Evolutionary conservation across 2,888 invertebrate species (phyloP).

Genomic region (Timema podura): DNA sequence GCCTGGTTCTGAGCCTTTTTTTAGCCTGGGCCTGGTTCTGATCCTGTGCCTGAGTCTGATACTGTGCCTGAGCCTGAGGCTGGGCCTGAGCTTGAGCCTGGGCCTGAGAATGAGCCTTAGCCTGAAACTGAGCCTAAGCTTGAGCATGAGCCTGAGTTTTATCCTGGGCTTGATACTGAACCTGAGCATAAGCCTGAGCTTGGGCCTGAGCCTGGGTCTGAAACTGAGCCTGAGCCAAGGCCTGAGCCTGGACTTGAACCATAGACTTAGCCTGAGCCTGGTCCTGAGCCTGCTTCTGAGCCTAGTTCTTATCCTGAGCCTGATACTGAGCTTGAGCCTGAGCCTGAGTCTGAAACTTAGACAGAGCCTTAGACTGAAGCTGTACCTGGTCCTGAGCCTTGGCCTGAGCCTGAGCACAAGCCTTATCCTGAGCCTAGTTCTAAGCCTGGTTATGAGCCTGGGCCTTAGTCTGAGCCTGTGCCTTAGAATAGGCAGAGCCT

Average conservation of each 20-base stretch:
- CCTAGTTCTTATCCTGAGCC: not conserved
- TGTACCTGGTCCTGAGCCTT: constrained; percentile 3
- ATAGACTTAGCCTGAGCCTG: not conserved
- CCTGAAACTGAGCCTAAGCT: not conserved
- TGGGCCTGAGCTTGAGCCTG: constrained; percentile 28
- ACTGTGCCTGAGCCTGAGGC: constrained; percentile 31
- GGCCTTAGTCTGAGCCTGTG: not conserved
- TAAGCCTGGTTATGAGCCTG: not conserved
- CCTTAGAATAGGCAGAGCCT: not conserved
- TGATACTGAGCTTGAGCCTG: not conserved
- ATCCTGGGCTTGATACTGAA: not conserved
- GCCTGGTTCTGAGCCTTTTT: no score
- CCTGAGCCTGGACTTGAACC: not conserved
- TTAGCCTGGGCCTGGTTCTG: constrained; percentile 29
- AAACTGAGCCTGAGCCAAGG: no score
- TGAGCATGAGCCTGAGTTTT: constrained; percentile 13
- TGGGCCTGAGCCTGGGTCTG: constrained; percentile 10
- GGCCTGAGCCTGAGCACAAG: not conserved
- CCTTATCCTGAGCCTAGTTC: not conserved
- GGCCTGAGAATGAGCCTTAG: no score
- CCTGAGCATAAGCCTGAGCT: not conserved
- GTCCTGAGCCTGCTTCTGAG: not conserved
- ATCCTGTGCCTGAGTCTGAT: constrained; percentile 34
- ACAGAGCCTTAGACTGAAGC: not conserved
- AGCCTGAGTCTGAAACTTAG: not conserved